Evolutionary conservation across 2,888 invertebrate genomes (phyloP).

Genomic region (Agonopterix subpropinquella): DNA sequence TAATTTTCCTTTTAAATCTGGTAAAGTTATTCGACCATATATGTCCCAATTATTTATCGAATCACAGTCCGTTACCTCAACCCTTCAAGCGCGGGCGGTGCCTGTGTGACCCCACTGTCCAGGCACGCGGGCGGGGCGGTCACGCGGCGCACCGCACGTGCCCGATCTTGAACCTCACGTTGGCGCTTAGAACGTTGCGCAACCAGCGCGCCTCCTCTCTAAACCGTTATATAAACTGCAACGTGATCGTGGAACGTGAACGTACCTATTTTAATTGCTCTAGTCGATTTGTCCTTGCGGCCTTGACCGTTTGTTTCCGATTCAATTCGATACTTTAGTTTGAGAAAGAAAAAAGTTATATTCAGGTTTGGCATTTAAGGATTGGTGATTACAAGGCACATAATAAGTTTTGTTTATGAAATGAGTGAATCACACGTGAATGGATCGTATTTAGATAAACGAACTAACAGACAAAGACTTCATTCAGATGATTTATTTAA

Average conservation of each 20-base stretch:
- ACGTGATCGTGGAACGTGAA: constrained; percentile 58
- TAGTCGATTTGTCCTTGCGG: neutral
- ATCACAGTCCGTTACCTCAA: neutral
- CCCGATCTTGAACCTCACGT: constrained; percentile 66
- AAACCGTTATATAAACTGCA: constrained; percentile 64
- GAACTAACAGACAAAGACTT: no score
- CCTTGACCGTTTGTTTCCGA: constrained; percentile 19
- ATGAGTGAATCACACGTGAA: no score
- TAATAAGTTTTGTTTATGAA: no score
- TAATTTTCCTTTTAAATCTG: no score
- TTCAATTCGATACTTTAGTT: no score
- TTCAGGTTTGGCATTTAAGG: no score
- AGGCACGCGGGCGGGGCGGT: constrained; percentile 44
- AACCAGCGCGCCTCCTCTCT: constrained; percentile 57
- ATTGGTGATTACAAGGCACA: no score
- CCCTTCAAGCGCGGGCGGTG: neutral
- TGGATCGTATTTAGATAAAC: no score
- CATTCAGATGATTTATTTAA: no score
- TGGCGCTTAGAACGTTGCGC: constrained; percentile 43
- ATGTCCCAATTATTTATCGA: no score
- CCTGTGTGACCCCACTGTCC: constrained; percentile 7
- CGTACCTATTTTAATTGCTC: neutral
- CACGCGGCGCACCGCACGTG: constrained; percentile 65
- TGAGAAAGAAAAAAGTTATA: no score
- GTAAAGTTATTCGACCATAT: no score